phyloP scores from a whole-genome alignment of 2,888 invertebrate genomes.

The Drosophila testacea region DNA sequence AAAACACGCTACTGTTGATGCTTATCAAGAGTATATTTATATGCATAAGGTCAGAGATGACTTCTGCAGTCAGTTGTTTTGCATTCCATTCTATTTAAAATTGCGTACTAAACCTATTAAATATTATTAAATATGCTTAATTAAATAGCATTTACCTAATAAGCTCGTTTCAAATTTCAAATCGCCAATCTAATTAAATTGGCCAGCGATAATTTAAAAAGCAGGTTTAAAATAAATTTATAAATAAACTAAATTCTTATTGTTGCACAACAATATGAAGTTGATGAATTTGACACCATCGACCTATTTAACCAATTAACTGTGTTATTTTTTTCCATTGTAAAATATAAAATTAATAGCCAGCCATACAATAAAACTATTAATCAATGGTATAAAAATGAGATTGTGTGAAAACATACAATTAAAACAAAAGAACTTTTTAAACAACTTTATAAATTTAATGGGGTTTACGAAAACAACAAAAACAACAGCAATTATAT shows the following conservation, averaged over 20 bases:
- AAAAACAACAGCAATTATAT: constrained; percentile 69
- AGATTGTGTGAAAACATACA: not conserved
- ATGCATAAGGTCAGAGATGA: constrained; percentile 4
- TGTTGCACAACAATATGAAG: constrained; percentile 22
- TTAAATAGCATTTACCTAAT: constrained; percentile 8
- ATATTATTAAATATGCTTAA: constrained; percentile 4
- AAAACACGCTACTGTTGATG: not conserved
- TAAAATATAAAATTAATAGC: constrained; percentile 67
- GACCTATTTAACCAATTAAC: constrained; percentile 54
- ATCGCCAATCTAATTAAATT: constrained; percentile 27
- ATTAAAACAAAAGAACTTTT: constrained; percentile 11
- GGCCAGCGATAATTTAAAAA: constrained; percentile 21
- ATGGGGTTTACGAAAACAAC: constrained; percentile 57
- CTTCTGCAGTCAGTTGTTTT: constrained; percentile 5
- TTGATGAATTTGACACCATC: constrained; percentile 20
- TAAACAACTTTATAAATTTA: constrained; percentile 69
- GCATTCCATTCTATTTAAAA: constrained; percentile 1
- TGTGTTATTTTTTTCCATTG: constrained; percentile 52
- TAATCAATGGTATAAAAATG: constrained; percentile 62
- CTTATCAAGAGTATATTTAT: constrained; percentile 11
- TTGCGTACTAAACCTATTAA: constrained; percentile 9
- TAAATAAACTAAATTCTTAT: not conserved
- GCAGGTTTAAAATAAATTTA: constrained; percentile 1
- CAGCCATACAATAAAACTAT: constrained; percentile 67
- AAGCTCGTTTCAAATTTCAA: not conserved